Evolutionary conservation across 1,140 invertebrate genomes (phyloP).

Genomic region (Zaprionus vittiger): DNA sequence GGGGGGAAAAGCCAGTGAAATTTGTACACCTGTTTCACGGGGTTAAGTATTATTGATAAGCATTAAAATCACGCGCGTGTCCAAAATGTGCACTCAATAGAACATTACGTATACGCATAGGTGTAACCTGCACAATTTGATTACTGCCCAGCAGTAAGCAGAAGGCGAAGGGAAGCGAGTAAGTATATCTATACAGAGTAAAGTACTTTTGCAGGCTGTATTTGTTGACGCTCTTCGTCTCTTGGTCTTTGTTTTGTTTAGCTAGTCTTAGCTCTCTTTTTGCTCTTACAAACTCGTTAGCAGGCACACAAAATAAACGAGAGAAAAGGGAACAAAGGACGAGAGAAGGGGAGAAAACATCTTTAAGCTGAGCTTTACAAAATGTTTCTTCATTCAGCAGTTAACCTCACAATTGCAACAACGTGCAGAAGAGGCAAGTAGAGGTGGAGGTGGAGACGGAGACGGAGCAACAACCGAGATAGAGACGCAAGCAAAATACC

Average conservation of each 20-base stretch:
- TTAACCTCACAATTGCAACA: constrained; percentile 51
- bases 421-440: constrained; percentile 16
- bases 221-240: not conserved
- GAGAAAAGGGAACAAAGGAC: not conserved
- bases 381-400: constrained; percentile 66
- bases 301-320: constrained; percentile 19
- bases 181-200: not conserved
- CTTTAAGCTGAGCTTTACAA: constrained; percentile 58
- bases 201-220: not conserved
- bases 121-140: constrained; percentile 29
- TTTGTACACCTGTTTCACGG: constrained; percentile 63
- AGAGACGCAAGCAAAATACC: constrained; percentile 48
- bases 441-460: not conserved
- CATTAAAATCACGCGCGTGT: constrained; percentile 76
- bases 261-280: constrained; percentile 7
- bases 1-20: constrained; percentile 65
- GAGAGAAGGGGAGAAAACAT: constrained; percentile 1
- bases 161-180: not conserved
- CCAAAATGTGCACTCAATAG: constrained; percentile 59
- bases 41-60: constrained; percentile 73
- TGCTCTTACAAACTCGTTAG: constrained; percentile 66
- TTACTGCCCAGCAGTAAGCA: constrained; percentile 35
- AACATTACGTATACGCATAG: constrained; percentile 64
- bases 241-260: constrained; percentile 6
- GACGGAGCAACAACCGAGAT: constrained; percentile 11